These are phyloP conservation scores for Herpetotheres cachinnans DNA, from an alignment of 2,113 vertebrate species.

Conservation along the genomic window DNA sequence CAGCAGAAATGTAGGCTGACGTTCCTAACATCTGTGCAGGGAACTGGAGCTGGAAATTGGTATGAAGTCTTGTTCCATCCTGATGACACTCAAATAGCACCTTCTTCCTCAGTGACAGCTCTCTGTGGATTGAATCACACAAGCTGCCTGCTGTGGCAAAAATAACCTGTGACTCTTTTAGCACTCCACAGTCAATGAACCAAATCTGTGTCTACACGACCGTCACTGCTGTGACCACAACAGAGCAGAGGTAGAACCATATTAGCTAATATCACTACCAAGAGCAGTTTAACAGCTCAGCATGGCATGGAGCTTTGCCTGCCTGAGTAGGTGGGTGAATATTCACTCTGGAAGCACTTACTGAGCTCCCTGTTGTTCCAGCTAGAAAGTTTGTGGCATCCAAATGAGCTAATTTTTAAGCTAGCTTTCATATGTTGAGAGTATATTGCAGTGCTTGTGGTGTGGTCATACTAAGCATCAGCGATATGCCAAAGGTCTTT, in stretches of 20 bases:
- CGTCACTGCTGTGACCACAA: neutral
- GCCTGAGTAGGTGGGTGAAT: neutral
- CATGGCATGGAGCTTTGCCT: neutral
- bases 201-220: neutral
- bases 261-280: neutral
- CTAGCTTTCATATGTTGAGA: neutral
- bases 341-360: neutral
- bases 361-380: neutral
- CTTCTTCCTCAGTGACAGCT: neutral
- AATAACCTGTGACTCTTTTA: slow-evolving; percentile 19
- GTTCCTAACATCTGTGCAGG: neutral
- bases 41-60: neutral
- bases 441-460: neutral
- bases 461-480: neutral
- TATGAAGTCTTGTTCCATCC: slow-evolving; percentile 4
- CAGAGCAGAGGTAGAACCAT: neutral
- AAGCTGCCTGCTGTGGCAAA: neutral
- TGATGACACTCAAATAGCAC: slow-evolving; percentile 25
- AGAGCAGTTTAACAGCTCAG: neutral
- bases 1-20: neutral
- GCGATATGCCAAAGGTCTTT: neutral
- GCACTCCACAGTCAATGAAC: neutral
- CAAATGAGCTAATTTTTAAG: neutral
- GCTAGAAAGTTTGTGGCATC: neutral
- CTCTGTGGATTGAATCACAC: neutral